Conservation (phyloP, 2,888 invertebrate species). For the Poecilobothrus nobilitatus region DNA sequence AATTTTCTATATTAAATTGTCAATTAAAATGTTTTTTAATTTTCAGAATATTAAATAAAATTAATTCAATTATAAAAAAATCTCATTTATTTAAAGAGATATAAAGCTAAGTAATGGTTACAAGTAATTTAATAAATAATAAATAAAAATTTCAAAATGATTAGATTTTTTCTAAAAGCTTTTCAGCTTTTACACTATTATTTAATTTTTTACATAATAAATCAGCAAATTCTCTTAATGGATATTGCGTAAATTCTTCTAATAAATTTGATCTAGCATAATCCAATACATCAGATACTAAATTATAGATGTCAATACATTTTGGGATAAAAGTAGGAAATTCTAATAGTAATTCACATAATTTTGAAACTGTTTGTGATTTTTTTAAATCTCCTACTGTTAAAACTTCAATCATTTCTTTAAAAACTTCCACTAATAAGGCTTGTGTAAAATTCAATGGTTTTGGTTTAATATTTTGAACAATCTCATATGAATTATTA, state of each 20-base stretch:
- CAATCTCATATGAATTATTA: neutral
- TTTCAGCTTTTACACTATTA: neutral
- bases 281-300: neutral
- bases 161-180: neutral
- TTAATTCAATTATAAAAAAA: too few species aligned
- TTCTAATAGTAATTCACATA: neutral
- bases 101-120: too few species aligned
- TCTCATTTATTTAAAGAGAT: too few species aligned
- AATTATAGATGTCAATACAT: neutral
- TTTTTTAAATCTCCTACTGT: constrained; percentile 3
- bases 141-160: neutral
- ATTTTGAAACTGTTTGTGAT: neutral
- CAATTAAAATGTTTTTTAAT: neutral
- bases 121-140: neutral
- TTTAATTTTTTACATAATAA: neutral
- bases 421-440: neutral
- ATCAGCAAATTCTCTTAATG: constrained; percentile 2
- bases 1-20: neutral
- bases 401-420: constrained; percentile 10
- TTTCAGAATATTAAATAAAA: neutral
- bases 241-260: constrained; percentile 7
- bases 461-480: neutral
- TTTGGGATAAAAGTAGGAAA: neutral
- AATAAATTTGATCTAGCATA: constrained; percentile 7
- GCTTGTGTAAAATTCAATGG: neutral